Evolutionary conservation across 2,888 invertebrate genomes (phyloP), one percentile per base, ranked within the genome.

Genomic region (Rhamphomyia laevipes): DNA sequence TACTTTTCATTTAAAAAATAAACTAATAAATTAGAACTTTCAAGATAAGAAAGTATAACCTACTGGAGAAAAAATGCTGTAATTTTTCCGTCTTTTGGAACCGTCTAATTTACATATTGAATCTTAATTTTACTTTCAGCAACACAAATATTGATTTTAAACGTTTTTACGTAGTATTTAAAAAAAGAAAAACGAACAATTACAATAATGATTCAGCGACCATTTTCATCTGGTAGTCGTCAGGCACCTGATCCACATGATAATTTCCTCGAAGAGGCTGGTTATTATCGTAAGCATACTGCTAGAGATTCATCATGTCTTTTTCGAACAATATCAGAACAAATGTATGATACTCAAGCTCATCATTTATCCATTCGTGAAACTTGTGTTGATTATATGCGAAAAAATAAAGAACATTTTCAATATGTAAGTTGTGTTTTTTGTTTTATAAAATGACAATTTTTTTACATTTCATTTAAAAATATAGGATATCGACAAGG

Each of bases 301-400:
- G 89, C 92, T 47, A 81, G 84, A 61, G 93, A 94, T 74, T 84
- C 88, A 46, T 87, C 87, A 52, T 91, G 89, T 64, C 73, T 94
- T 44, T 94, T 93, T 71, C 78, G 93, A 59, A 87, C 86, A 12
- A 81, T 91, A 46, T 85, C 92, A 35, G 93, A 94, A 70, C 90
- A 91, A 72, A 78, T 71, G 58, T 79, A 73, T 60, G 77, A 76
- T 48, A 77, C 76, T 21, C 78, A 93, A 72, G 72, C 81, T 55
- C 81, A 82, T 67, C 88, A 89, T 65, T 75, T 81, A 59, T 77
- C 77, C 62, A 81, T 91, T 46, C 78, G 90, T 48, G 74, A 77
- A 58, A 80, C 83, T 56, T 86, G 86, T 59, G 77, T 88, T 15
- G 74, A 78, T 15, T 90, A 80, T 67, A 86, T 86, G 76, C 75